Percentiles rank a stretch among this genome's conserved stretches.
Evolutionary conservation across 2,888 invertebrate species (phyloP).

Genomic region (Colletes collaris): DNA sequence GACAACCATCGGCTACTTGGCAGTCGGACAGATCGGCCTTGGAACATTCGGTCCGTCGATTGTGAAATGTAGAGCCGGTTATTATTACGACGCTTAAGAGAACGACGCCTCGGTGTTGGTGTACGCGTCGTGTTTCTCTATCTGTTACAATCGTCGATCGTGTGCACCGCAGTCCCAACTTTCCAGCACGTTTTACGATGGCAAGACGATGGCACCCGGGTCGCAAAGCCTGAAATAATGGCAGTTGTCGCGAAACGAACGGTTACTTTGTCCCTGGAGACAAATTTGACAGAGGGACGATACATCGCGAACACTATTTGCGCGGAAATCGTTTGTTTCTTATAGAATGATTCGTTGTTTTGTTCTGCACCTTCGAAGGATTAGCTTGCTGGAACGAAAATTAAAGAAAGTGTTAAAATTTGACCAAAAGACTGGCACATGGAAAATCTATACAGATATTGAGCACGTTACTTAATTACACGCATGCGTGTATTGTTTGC

Average conservation of each 20-base stretch:
- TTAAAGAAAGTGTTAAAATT: no score
- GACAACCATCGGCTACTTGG: constrained; percentile 31
- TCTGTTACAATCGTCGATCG: constrained; percentile 42
- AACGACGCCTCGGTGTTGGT: constrained; percentile 22
- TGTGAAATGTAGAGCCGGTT: constrained; percentile 45
- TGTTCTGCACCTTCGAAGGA: no score
- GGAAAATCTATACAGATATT: no score
- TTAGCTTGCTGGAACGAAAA: no score
- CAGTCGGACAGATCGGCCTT: constrained; percentile 27
- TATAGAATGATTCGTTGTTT: no score
- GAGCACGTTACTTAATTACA: no score
- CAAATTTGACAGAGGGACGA: no score
- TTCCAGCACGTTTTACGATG: background rate
- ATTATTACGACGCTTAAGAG: constrained; percentile 38
- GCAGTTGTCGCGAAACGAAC: constrained; percentile 16
- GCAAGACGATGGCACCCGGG: background rate
- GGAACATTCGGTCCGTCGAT: constrained; percentile 34
- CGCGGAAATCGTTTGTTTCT: no score
- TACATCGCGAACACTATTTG: no score
- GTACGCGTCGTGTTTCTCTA: constrained; percentile 38
- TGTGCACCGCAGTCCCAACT: constrained; percentile 6
- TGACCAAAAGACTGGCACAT: no score
- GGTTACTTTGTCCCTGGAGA: background rate
- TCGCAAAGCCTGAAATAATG: constrained; percentile 29
- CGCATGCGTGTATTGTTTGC: no score